phyloP scores from a whole-genome alignment of 2,113 vertebrate genomes.

The Setophaga coronata region DNA sequence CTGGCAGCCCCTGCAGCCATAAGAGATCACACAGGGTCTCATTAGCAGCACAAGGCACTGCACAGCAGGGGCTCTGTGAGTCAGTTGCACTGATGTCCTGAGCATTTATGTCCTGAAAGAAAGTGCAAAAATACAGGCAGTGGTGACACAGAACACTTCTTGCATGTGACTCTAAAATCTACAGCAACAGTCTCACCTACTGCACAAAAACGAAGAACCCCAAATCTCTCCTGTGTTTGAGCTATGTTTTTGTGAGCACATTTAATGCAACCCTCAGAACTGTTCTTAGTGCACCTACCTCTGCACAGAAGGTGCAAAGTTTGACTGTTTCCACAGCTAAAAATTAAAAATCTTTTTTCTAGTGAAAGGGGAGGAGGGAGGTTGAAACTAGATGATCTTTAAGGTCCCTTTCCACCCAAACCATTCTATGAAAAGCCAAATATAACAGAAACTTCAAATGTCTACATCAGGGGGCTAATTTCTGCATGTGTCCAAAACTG shows the following conservation, averaged over 20 bases:
- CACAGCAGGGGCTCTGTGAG: not conserved
- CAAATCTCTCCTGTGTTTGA: not conserved
- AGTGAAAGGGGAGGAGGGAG: not conserved
- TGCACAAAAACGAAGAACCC: not conserved
- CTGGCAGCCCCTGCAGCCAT: not conserved
- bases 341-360: not conserved
- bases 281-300: not conserved
- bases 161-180: not conserved
- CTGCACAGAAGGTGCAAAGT: not conserved
- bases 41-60: not conserved
- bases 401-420: not conserved
- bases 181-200: not conserved
- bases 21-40: not conserved
- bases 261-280: not conserved
- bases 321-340: not conserved
- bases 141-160: not conserved
- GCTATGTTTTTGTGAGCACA: not conserved
- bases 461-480: not conserved
- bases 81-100: not conserved
- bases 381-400: not conserved
- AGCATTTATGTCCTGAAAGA: not conserved
- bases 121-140: not conserved
- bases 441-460: not conserved
- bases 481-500: not conserved
- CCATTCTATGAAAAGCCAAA: not conserved